Conservation (phyloP, 2,888 invertebrate genomes). For the Callyntrura sp. region DNA sequence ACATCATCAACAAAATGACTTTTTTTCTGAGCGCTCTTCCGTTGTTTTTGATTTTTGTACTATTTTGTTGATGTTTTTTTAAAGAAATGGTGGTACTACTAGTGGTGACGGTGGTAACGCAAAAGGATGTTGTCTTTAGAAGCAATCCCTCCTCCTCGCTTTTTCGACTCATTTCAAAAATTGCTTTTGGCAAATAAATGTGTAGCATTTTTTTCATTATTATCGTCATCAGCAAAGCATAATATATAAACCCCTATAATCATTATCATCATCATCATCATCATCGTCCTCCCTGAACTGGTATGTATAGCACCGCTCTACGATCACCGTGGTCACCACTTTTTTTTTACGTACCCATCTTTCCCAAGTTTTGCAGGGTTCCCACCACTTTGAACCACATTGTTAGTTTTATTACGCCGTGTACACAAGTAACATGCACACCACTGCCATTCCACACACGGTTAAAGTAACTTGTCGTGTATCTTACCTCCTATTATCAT, state of each 20-base stretch:
- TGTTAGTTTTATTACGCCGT: not conserved
- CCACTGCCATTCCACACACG: not conserved
- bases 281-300: slow-evolving; percentile 4
- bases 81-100: not conserved
- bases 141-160: not conserved
- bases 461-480: too few species aligned
- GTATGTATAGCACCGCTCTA: not conserved
- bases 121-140: not conserved
- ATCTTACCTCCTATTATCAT: too few species aligned
- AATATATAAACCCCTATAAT: slow-evolving; percentile 26
- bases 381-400: not conserved
- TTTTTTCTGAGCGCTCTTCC: not conserved
- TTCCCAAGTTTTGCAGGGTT: slow-evolving; percentile 15
- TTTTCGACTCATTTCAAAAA: slow-evolving; percentile 13
- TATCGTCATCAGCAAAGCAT: slow-evolving; percentile 7
- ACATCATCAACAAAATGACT: too few species aligned
- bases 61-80: not conserved
- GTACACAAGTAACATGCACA: too few species aligned
- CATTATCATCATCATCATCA: not conserved
- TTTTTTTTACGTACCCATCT: not conserved
- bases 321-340: not conserved
- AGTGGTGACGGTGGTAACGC: not conserved
- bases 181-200: slow-evolving; percentile 56
- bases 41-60: not conserved
- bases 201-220: slow-evolving; percentile 14